Conservation (phyloP, 1,140 invertebrate species). For the Drosophila albomicans region DNA sequence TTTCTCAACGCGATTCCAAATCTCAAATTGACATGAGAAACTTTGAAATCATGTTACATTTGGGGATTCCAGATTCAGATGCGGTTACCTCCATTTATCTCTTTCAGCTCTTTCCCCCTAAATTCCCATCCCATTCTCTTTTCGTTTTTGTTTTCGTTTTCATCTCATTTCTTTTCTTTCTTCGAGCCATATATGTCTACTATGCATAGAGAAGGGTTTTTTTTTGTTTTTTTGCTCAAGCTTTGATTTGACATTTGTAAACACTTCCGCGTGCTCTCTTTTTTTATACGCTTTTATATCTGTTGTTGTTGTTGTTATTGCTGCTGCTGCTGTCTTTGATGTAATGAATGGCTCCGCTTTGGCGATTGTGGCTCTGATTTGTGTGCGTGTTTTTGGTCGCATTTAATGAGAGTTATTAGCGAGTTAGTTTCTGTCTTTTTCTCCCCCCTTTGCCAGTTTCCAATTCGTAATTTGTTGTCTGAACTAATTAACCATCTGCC, state of each 20-base stretch:
- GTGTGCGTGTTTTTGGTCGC: conserved; percentile 45
- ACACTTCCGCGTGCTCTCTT: conserved; percentile 72
- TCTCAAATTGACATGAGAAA: conserved; percentile 80
- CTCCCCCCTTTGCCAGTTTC: neutral
- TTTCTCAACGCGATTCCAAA: conserved; percentile 58
- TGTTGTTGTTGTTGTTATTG: conserved; percentile 29
- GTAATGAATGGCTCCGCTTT: conserved; percentile 76
- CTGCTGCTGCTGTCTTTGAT: conserved; percentile 37
- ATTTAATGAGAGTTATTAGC: conserved; percentile 78
- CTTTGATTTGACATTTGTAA: conserved; percentile 75
- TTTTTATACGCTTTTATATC: conserved; percentile 17
- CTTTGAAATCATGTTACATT: conserved; percentile 63
- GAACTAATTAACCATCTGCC: conserved; percentile 36
- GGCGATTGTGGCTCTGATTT: conserved; percentile 55
- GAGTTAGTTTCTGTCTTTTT: conserved; percentile 49
- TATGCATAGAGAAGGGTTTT: conserved; percentile 35
- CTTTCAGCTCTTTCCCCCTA: neutral
- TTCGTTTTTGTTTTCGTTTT: conserved; percentile 6
- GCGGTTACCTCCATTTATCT: conserved; percentile 22
- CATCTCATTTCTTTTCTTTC: conserved; percentile 11
- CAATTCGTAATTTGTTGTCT: conserved; percentile 19
- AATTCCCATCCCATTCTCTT: neutral
- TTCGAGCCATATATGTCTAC: neutral
- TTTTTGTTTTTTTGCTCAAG: conserved; percentile 7
- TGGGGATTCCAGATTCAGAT: conserved; percentile 23